Evolutionary conservation across 1,140 invertebrate genomes (phyloP).

Genomic region (Lasaia peninsularis): DNA sequence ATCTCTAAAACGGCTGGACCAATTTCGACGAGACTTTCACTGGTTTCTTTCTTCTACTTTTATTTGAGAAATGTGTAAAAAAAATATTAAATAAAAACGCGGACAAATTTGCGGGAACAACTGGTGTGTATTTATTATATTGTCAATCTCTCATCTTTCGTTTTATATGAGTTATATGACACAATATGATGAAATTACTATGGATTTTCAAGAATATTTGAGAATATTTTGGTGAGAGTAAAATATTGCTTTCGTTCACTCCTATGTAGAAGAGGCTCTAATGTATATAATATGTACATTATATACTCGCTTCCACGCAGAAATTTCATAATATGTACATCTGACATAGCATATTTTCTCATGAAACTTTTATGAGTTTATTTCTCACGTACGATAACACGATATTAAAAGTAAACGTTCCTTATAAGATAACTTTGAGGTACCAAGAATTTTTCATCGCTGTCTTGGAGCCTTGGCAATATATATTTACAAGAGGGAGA

Average conservation of each 20-base stretch:
- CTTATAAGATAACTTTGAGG: conserved; percentile 69
- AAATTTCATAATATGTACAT: not conserved
- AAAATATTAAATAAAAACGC: too few relatives aligned
- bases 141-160: too few relatives aligned
- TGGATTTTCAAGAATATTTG: too few relatives aligned
- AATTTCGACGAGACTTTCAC: too few relatives aligned
- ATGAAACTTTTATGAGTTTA: conserved; percentile 24
- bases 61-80: too few relatives aligned
- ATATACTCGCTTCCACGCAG: not conserved
- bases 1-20: too few relatives aligned
- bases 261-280: too few relatives aligned
- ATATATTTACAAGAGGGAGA: conserved; percentile 66
- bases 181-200: too few relatives aligned
- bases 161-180: too few relatives aligned
- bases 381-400: conserved; percentile 46
- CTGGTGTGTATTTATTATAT: too few relatives aligned
- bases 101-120: too few relatives aligned
- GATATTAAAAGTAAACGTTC: conserved; percentile 63
- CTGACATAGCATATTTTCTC: conserved; percentile 10
- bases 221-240: not conserved
- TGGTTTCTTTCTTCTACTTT: too few relatives aligned
- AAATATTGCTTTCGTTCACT: not conserved
- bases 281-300: not conserved
- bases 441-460: conserved; percentile 69
- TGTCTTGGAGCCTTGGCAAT: conserved; percentile 64